Evolutionary conservation across 2,797 vertebrate genomes (phyloP).

Genomic region (Arrhamphus sclerolepis): DNA sequence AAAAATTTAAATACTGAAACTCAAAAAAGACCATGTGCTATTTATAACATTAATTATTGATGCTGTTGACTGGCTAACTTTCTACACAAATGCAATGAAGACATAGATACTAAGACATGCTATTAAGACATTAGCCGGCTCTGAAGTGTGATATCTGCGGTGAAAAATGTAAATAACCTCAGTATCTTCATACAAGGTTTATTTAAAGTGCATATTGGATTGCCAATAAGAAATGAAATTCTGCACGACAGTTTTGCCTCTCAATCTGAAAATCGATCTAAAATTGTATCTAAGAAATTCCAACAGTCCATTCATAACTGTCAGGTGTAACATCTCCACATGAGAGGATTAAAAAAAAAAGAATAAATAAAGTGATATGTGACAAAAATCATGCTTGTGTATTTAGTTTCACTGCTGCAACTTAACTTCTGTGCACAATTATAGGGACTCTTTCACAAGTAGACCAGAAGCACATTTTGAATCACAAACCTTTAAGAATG

Average conservation of each 20-base stretch:
- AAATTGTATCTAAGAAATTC: too few relatives aligned
- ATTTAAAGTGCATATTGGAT: too few relatives aligned
- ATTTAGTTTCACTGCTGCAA: constrained; percentile 59
- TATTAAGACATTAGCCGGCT: neutral
- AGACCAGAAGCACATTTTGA: constrained; percentile 47
- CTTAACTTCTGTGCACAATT: constrained; percentile 41
- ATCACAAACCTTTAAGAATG: constrained; percentile 6
- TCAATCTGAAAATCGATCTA: too few relatives aligned
- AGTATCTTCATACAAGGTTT: neutral
- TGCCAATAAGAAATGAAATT: too few relatives aligned
- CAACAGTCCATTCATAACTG: too few relatives aligned
- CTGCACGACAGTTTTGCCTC: too few relatives aligned
- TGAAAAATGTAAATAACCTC: neutral
- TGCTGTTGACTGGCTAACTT: neutral
- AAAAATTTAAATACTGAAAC: too few relatives aligned
- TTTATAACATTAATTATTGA: too few relatives aligned
- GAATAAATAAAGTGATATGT: constrained; percentile 3
- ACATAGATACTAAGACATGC: neutral
- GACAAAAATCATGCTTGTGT: constrained; percentile 21
- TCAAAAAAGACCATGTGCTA: too few relatives aligned
- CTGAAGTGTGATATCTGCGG: too few relatives aligned
- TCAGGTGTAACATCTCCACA: neutral
- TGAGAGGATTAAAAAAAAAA: constrained; percentile 1
- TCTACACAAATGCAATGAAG: neutral
- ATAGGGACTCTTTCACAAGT: constrained; percentile 44